A percentile compares a stretch with the other conserved stretches of the same genome.
These are phyloP conservation scores for Temnothorax longispinosus DNA, from an alignment of 1,140 invertebrate species.

Conservation along the genomic window DNA sequence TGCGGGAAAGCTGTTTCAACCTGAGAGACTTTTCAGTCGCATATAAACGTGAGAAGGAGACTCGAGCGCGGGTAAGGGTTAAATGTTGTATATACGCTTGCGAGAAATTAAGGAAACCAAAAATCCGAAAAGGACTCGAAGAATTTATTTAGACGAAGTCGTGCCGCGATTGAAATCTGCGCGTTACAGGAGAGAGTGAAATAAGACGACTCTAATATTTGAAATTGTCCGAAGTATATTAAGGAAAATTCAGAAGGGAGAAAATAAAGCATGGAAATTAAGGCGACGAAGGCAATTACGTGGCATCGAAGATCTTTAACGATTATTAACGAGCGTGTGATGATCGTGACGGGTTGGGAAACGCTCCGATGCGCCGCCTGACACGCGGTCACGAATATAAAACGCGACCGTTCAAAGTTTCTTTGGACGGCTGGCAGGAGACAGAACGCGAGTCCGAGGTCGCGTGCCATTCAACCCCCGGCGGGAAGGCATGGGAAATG, in stretches of 20 bases:
- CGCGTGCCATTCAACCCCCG: slow-evolving; percentile 30
- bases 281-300: neutral
- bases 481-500: neutral
- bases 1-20: neutral
- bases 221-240: neutral
- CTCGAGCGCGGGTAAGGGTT: neutral
- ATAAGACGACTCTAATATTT: neutral
- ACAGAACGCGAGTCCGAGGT: neutral
- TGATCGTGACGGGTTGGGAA: slow-evolving; percentile 2
- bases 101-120: slow-evolving; percentile 28
- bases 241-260: neutral
- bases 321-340: slow-evolving; percentile 35
- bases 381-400: slow-evolving; percentile 15
- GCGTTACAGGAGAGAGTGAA: neutral
- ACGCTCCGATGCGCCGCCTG: neutral
- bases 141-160: slow-evolving; percentile 32
- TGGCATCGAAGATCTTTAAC: slow-evolving; percentile 21
- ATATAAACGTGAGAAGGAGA: slow-evolving; percentile 2
- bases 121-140: neutral
- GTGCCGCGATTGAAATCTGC: slow-evolving; percentile 20
- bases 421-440: neutral
- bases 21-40: slow-evolving; percentile 3
- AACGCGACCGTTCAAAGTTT: slow-evolving; percentile 44
- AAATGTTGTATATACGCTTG: neutral
- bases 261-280: neutral